Evolutionary conservation across 1,140 invertebrate species (phyloP), one percentile per base, ranked within the genome.

Genomic region (Paracyclopina nana): DNA sequence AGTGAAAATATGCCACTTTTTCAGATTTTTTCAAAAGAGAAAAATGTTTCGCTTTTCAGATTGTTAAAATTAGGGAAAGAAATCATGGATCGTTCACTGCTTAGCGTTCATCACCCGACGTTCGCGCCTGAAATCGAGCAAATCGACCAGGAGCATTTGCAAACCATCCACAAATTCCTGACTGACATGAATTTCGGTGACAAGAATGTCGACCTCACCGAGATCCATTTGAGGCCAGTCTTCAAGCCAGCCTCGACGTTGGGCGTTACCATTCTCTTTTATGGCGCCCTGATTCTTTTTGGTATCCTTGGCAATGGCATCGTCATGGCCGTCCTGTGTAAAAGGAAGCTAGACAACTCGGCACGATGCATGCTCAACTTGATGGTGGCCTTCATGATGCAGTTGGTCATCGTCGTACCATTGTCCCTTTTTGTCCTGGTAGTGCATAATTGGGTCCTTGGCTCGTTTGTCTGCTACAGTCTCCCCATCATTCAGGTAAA

Each of bases 401-500:
- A 48, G 22, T 28, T 48, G 16, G 22, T 27, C 22, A 9, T 48
- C 30, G 45, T 48, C 25, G 30, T 48, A 25, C 45, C 45, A 4
- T 29, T 48, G 25, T 26, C 45, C 9, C 25, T 48, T 9, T 48
- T 48, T 28, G 45, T 48, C 14, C 16, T 48, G 2, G 25, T 48
- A 12, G 45, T 48, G 14, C 20, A 48, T 26, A 48, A 48, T 31
- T 48, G 45, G 45, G 45, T 48, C 6, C 16, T 48, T 2, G 45
- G 45, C 11, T 28, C 25, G 14, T 16, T 16, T 26, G n/a, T 48
- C 4, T 48, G 45, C 28, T 31, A 48, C 30, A 24, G 27, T 48
- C 27, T 48, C 6, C 45, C 45, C 4, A 48, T 48, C 24, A 29
- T 48, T 16, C 45, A 48, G 29, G 45, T 48, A 30, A 48, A 22